Evolutionary conservation across 1,140 invertebrate species (phyloP).

Genomic region (Drosophila arizonae): DNA sequence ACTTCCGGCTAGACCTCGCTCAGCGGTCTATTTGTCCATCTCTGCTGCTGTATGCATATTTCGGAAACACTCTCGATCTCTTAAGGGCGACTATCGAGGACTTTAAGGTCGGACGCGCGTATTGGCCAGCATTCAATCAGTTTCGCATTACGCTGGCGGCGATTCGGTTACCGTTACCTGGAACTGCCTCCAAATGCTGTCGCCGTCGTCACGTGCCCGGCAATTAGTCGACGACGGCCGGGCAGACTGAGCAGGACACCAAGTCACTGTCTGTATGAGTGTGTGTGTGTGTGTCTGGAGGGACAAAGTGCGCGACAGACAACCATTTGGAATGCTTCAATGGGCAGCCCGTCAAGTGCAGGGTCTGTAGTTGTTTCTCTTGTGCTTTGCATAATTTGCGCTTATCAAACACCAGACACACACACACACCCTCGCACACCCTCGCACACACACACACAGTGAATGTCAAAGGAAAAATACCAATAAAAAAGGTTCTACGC

Average conservation of each 20-base stretch:
- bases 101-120: too few species aligned
- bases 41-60: too few species aligned
- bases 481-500: constrained; percentile 3
- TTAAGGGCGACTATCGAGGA: too few species aligned
- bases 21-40: too few species aligned
- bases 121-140: constrained; percentile 48
- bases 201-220: constrained; percentile 40
- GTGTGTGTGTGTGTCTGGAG: not conserved
- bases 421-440: constrained; percentile 11
- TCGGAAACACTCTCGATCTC: too few species aligned
- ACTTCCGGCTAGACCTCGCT: too few species aligned
- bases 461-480: constrained; percentile 1
- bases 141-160: constrained; percentile 52
- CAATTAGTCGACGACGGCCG: constrained; percentile 39
- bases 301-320: constrained; percentile 14
- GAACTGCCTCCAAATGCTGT: not conserved
- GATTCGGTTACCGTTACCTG: constrained; percentile 39
- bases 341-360: constrained; percentile 42
- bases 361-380: constrained; percentile 4
- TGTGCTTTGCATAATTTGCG: constrained; percentile 65
- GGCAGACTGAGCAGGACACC: constrained; percentile 16
- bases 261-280: not conserved
- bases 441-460: not conserved
- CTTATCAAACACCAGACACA: constrained; percentile 58
- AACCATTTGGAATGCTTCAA: constrained; percentile 33